Conservation (phyloP, 2,797 vertebrate species). For the Catamblyrhynchus diadema region DNA sequence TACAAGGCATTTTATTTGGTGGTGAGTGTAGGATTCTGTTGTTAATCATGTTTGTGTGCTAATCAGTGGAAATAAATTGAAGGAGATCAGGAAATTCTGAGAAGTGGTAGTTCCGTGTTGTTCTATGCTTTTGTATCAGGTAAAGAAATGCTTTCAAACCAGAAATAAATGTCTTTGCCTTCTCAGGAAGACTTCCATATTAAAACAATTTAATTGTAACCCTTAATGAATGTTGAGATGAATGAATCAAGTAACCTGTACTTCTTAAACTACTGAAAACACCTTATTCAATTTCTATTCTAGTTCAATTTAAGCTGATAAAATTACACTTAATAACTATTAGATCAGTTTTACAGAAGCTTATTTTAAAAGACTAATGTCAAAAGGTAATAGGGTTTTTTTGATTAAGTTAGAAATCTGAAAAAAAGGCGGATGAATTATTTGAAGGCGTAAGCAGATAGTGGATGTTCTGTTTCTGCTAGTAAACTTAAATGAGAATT, state of each 20-base stretch:
- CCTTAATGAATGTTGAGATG: neutral
- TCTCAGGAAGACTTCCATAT: neutral
- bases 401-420: neutral
- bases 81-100: neutral
- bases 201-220: neutral
- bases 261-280: neutral
- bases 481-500: neutral
- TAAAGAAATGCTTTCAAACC: neutral
- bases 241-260: neutral
- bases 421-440: neutral
- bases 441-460: neutral
- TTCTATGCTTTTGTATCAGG: neutral
- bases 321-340: neutral
- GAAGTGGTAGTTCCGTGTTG: neutral
- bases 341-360: neutral
- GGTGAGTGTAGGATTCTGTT: neutral
- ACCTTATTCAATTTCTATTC: neutral
- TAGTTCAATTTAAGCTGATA: neutral
- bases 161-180: neutral
- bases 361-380: neutral
- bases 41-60: neutral
- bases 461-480: neutral
- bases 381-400: neutral
- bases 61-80: neutral
- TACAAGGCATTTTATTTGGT: neutral